phyloP scores from a whole-genome alignment of 2,113 vertebrate species.

The Penelope pileata region DNA sequence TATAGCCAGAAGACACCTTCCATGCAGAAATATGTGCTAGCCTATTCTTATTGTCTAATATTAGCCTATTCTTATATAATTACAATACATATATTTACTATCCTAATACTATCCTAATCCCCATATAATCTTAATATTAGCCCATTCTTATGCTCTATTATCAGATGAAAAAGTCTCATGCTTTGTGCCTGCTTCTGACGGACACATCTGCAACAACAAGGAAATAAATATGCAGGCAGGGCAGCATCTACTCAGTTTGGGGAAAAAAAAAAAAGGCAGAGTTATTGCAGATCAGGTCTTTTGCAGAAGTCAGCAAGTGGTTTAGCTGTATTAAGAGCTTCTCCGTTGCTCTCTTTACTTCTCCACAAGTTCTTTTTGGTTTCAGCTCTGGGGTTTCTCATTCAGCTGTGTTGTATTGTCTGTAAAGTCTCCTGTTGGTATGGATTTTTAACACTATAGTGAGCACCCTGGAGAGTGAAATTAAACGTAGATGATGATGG shows the following conservation, averaged over 20 bases:
- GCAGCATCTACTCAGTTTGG: not conserved
- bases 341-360: not conserved
- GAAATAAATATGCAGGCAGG: not conserved
- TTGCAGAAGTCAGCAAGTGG: not conserved
- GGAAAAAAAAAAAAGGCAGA: not conserved
- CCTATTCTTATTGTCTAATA: not conserved
- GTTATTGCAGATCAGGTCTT: not conserved
- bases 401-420: not conserved
- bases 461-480: constrained; percentile 32
- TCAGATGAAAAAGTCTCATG: not conserved
- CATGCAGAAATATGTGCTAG: not conserved
- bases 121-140: not conserved
- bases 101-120: not conserved
- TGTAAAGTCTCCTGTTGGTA: constrained; percentile 30
- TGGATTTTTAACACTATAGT: constrained; percentile 30
- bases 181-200: not conserved
- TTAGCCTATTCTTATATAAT: not conserved
- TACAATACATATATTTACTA: not conserved
- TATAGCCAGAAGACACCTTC: not conserved
- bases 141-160: not conserved
- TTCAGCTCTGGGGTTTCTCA: not conserved
- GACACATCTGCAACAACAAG: not conserved
- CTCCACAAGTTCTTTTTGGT: not conserved
- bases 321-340: not conserved
- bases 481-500: constrained; percentile 56